These are phyloP conservation scores for Chironomus striatipennis DNA, from an alignment of 1,140 invertebrate species.

Conservation along the genomic window DNA sequence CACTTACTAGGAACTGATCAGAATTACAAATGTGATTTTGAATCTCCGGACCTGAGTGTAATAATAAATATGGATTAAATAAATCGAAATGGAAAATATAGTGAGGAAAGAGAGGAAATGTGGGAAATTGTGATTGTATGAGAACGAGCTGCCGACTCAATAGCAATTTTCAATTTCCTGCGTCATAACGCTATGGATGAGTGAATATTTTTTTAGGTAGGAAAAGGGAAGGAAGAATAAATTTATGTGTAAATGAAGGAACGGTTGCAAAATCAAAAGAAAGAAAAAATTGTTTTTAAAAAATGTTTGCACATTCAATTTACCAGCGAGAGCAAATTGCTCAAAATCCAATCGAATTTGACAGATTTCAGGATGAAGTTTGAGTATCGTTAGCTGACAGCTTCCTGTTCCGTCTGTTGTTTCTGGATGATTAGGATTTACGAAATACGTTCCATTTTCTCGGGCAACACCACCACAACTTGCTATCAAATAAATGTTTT, in stretches of 20 bases:
- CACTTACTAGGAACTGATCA: conserved; percentile 77
- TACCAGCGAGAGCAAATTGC: conserved; percentile 51
- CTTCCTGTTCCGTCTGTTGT: conserved; percentile 65
- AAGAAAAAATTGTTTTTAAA: background rate
- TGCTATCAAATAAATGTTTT: background rate
- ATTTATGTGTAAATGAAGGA: background rate
- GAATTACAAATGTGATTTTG: conserved; percentile 69
- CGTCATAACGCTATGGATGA: too few species aligned
- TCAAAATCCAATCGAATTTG: conserved; percentile 77
- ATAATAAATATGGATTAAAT: conserved; percentile 33
- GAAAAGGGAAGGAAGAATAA: background rate
- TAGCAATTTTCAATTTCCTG: too few species aligned
- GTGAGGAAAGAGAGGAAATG: too few species aligned
- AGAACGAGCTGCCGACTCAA: too few species aligned
- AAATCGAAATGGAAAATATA: too few species aligned
- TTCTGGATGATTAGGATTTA: conserved; percentile 67
- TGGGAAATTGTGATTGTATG: too few species aligned
- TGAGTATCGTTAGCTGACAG: conserved; percentile 71
- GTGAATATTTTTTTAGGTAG: background rate
- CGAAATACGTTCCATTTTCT: conserved; percentile 77
- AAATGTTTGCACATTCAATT: background rate
- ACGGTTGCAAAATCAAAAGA: background rate
- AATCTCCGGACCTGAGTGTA: conserved; percentile 52
- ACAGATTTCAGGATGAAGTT: conserved; percentile 65
- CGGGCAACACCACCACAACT: conserved; percentile 60